These are phyloP conservation scores for Perca fluviatilis DNA, from an alignment of 2,113 vertebrate genomes.

Conservation along the genomic window DNA sequence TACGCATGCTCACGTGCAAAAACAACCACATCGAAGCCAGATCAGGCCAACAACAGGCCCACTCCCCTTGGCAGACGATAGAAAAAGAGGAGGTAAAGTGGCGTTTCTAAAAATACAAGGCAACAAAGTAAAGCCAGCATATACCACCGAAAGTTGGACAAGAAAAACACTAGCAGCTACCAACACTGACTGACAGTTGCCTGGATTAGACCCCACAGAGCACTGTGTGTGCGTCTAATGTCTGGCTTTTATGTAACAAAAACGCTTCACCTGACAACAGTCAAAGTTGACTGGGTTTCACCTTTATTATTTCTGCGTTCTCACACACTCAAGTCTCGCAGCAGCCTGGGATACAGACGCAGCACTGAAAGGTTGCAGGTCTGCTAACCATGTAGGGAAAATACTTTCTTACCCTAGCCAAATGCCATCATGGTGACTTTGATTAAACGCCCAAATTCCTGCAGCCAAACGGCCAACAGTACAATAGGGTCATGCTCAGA, in stretches of 20 bases:
- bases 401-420: not conserved
- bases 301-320: not conserved
- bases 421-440: conserved; percentile 10
- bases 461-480: not conserved
- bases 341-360: not conserved
- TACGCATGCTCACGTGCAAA: not conserved
- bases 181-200: conserved; percentile 9
- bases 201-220: conserved; percentile 23
- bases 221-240: not conserved
- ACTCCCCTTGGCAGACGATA: not conserved
- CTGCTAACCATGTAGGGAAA: not conserved
- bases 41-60: conserved; percentile 1
- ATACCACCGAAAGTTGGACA: not conserved
- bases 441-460: not conserved
- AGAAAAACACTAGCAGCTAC: conserved; percentile 18
- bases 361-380: not conserved
- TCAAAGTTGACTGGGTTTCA: not conserved
- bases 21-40: conserved; percentile 8
- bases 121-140: conserved; percentile 5
- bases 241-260: conserved; percentile 12
- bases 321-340: not conserved
- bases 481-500: not conserved
- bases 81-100: not conserved
- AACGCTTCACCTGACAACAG: conserved; percentile 8
- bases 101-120: conserved; percentile 14